phyloP scores from a whole-genome alignment of 2,797 vertebrate species.

The Knipowitschia caucasica region DNA sequence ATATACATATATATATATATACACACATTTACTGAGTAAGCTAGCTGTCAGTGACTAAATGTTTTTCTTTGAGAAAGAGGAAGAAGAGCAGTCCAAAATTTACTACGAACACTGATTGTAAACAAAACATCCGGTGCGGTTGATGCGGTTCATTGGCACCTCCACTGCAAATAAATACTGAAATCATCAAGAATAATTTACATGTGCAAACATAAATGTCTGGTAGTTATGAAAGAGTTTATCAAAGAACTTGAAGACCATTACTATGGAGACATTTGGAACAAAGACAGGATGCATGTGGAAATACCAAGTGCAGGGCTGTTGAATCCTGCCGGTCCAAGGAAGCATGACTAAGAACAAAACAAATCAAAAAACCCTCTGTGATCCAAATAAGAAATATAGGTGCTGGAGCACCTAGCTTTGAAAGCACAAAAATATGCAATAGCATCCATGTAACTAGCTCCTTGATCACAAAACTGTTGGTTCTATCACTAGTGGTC shows the following conservation, averaged over 20 bases:
- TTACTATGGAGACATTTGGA: slow-evolving; percentile 6
- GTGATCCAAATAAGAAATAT: too few relatives aligned
- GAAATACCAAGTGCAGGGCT: slow-evolving; percentile 22
- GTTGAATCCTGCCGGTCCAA: slow-evolving; percentile 32
- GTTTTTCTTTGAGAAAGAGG: slow-evolving; percentile 1
- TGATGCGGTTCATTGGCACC: background rate
- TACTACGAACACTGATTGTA: background rate
- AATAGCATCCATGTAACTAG: too few relatives aligned
- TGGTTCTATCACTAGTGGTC: too few relatives aligned
- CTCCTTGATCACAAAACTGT: too few relatives aligned
- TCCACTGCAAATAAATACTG: background rate
- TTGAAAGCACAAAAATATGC: too few relatives aligned
- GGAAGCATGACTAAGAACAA: slow-evolving; percentile 58
- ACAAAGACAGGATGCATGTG: slow-evolving; percentile 47
- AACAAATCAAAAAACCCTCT: slow-evolving; percentile 54
- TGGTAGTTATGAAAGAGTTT: background rate
- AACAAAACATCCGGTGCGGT: background rate
- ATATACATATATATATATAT: too few relatives aligned
- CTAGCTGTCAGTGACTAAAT: background rate
- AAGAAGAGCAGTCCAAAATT: slow-evolving; percentile 1
- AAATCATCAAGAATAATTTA: background rate
- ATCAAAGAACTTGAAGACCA: background rate
- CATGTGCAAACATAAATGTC: background rate
- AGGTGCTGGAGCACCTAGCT: too few relatives aligned
- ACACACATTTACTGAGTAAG: background rate